Evolutionary conservation across 2,113 vertebrate genomes (phyloP).

Genomic region (Gulo gulo): DNA sequence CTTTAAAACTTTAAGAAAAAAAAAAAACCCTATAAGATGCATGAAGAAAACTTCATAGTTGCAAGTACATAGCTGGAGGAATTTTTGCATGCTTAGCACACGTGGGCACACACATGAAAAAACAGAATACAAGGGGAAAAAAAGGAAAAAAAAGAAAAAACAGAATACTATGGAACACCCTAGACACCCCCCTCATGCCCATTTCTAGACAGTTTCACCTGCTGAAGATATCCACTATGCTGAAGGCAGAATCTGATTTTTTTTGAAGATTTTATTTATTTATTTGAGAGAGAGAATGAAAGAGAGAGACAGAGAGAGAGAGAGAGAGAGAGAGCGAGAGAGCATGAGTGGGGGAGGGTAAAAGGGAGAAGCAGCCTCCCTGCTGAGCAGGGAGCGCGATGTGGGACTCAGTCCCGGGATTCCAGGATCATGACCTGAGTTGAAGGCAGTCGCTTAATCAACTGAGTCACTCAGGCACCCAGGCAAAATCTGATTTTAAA

Average conservation of each 20-base stretch:
- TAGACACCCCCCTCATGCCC: not conserved
- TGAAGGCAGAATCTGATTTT: not conserved
- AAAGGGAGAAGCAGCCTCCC: too few relatives aligned
- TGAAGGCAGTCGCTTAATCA: too few relatives aligned
- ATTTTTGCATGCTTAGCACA: not conserved
- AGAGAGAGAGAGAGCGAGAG: too few relatives aligned
- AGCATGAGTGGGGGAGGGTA: too few relatives aligned
- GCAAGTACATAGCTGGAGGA: not conserved
- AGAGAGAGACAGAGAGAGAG: too few relatives aligned
- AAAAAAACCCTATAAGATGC: not conserved
- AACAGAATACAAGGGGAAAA: not conserved
- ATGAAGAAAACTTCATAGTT: not conserved
- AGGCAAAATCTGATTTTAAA: not conserved
- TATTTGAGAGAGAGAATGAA: too few relatives aligned
- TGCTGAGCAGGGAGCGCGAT: too few relatives aligned
- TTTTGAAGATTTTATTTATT: too few relatives aligned
- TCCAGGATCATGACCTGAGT: too few relatives aligned
- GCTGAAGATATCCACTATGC: not conserved
- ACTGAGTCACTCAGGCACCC: too few relatives aligned
- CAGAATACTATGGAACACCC: not conserved
- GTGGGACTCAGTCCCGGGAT: too few relatives aligned
- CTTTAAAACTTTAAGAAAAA: not conserved
- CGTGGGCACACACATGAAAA: not conserved
- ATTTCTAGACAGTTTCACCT: not conserved
- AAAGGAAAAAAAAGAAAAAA: too few relatives aligned